Conservation (phyloP, 2,113 vertebrate species). For the Tetrax tetrax region DNA sequence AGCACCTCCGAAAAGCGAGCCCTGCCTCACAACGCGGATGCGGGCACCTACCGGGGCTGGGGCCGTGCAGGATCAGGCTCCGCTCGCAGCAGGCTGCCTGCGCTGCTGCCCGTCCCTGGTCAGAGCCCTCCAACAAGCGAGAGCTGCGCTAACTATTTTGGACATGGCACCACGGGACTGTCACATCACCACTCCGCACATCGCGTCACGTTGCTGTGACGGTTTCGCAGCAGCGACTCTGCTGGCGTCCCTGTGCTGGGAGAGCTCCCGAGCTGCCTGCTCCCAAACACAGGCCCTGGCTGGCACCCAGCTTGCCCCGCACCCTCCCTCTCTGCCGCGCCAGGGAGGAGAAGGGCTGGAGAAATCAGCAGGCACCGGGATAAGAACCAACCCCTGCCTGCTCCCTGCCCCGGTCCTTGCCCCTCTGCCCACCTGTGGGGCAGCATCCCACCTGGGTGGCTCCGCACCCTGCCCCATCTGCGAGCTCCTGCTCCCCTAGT, state of each 20-base stretch:
- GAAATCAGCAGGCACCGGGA: neutral
- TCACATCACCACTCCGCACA: neutral
- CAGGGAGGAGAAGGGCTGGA: neutral
- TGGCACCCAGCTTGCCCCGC: neutral
- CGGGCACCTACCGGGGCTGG: neutral
- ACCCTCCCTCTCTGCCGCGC: rapidly evolving
- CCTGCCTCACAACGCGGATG: neutral
- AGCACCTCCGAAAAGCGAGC: neutral
- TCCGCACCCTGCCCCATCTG: rapidly evolving
- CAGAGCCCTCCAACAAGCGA: neutral
- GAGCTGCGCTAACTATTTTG: slow-evolving; percentile 45
- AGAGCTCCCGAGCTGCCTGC: neutral
- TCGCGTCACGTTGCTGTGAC: slow-evolving; percentile 40
- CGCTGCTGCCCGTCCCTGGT: neutral
- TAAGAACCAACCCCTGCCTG: neutral
- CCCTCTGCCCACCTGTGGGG: rapidly evolving
- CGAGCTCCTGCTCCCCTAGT: neutral
- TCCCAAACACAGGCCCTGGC: slow-evolving; percentile 21
- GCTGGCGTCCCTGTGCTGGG: neutral
- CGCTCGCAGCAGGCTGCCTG: rapidly evolving
- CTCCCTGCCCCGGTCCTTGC: rapidly evolving
- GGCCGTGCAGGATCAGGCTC: neutral
- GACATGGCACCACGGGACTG: slow-evolving; percentile 49
- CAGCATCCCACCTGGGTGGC: neutral
- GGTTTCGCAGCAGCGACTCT: neutral